Evolutionary conservation across 2,888 invertebrate species (phyloP).

Genomic region (Chymomyza caudatula): DNA sequence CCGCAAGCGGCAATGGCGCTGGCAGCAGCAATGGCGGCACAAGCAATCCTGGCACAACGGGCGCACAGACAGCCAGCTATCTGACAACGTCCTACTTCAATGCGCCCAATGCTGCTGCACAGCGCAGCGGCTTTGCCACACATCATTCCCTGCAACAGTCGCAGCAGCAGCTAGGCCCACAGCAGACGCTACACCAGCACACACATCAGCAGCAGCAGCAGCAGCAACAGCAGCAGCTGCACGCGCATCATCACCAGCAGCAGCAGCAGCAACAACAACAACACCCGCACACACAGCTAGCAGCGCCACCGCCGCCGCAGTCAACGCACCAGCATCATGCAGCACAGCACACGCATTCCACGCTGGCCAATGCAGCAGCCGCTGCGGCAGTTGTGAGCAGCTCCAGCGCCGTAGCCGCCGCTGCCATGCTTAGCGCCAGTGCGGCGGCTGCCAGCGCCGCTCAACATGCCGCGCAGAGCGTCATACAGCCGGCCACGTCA

Average conservation of each 20-base stretch:
- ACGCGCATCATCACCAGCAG: slow-evolving; percentile 26
- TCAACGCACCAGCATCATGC: slow-evolving; percentile 44
- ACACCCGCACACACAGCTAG: slow-evolving; percentile 46
- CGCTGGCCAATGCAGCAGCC: slow-evolving; percentile 54
- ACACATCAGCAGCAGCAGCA: slow-evolving; percentile 37
- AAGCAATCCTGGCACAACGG: slow-evolving; percentile 39
- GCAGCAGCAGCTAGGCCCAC: slow-evolving; percentile 60
- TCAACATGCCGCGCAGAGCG: slow-evolving; percentile 68
- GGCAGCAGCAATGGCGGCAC: slow-evolving; percentile 44
- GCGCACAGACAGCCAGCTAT: slow-evolving; percentile 54
- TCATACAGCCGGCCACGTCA: slow-evolving; percentile 87
- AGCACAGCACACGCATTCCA: slow-evolving; percentile 62
- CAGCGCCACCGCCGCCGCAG: slow-evolving; percentile 29
- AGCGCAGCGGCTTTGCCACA: slow-evolving; percentile 66
- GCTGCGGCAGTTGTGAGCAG: slow-evolving; percentile 52
- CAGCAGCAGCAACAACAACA: slow-evolving; percentile 37
- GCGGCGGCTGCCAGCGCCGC: slow-evolving; percentile 17
- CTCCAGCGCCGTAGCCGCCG: slow-evolving; percentile 59
- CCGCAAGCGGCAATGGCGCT: slow-evolving; percentile 60
- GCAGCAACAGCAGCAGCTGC: slow-evolving; percentile 27
- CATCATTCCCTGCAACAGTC: slow-evolving; percentile 78
- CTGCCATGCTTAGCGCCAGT: slow-evolving; percentile 47
- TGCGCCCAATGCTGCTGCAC: slow-evolving; percentile 76
- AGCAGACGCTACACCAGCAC: slow-evolving; percentile 70
- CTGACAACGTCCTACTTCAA: slow-evolving; percentile 76